Evolutionary conservation across 2,113 vertebrate genomes (phyloP), one percentile per base, ranked within the genome.

Genomic region (Corythoichthys haematopterus): DNA sequence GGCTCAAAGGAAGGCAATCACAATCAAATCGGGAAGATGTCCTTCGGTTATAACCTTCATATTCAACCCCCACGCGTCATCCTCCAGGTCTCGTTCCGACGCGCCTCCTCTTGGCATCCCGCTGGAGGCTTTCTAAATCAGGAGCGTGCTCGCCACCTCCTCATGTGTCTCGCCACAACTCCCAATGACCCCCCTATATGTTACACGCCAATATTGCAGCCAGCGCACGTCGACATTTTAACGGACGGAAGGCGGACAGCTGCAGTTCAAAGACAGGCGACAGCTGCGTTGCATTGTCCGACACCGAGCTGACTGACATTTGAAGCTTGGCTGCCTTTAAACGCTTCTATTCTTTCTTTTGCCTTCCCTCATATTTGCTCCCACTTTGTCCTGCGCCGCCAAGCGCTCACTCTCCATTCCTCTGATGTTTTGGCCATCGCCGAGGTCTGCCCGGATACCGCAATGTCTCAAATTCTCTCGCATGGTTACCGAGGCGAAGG

Each of bases 241-340:
- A 55, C 66, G 14, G 47, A 52, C 57, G 28, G 60, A 37, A 72
- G 74, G 70, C 57, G 45, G 76, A 78, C 86, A 84, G 85, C 83
- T 83, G 84, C 82, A 79, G 78, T 79, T 84, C 81, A 88, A 81
- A 88, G 80, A 78, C 68, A 43, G 36, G 72, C 76, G 76, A 77
- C 85, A 88, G 85, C 84, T 88, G 87, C 65, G 68, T 79, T 79
- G 70, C 70, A 84, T 86, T 88, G 84, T 86, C 73, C 75, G n/a
- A 76, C 68, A 59, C 47, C 78, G 82, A 85, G 79, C 77, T 53
- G 74, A 64, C 66, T 80, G 82, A 82, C 78, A 85, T 85, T 72
- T 79, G 80, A 82, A 78, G 79, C 77, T 48, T 70, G 71, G 77
- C 66, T 69, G 78, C 80, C 71, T 78, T 80, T 77, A 84, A 87